A percentile compares a stretch with the other conserved stretches of the same genome.
Evolutionary conservation across 2,113 vertebrate species (phyloP).

Genomic region (Silurus glanis): DNA sequence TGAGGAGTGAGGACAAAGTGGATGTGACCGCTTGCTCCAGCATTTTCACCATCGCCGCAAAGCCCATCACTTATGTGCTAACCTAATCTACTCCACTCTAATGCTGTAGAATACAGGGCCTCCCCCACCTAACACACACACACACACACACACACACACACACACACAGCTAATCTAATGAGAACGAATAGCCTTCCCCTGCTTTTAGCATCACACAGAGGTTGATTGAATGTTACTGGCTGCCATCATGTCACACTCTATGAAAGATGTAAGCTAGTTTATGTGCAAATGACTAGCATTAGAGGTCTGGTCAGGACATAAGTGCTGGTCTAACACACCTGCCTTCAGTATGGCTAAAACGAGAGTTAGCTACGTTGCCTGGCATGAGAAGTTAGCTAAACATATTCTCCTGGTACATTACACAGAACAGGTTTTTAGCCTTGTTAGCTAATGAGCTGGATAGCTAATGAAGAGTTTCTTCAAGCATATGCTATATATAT

Average conservation of each 20-base stretch:
- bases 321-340: not conserved
- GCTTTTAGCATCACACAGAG: not conserved
- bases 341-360: not conserved
- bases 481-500: too few relatives aligned
- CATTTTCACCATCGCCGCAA: conserved; percentile 8
- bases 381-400: not conserved
- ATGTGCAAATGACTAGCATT: conserved; percentile 13
- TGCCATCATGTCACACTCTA: not conserved
- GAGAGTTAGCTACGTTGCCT: not conserved
- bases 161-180: conserved; percentile 22
- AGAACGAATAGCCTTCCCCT: conserved; percentile 19
- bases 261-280: not conserved
- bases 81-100: conserved; percentile 30
- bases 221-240: conserved; percentile 1
- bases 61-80: conserved; percentile 19
- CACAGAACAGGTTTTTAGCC: not conserved
- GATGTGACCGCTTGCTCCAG: conserved; percentile 21
- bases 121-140: not conserved
- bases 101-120: conserved; percentile 25
- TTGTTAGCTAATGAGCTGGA: too few relatives aligned
- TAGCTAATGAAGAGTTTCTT: too few relatives aligned
- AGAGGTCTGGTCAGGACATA: not conserved
- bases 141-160: not conserved
- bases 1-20: not conserved
- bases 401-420: not conserved